phyloP scores from a whole-genome alignment of 1,140 invertebrate species.

The Latrodectus geometricus region DNA sequence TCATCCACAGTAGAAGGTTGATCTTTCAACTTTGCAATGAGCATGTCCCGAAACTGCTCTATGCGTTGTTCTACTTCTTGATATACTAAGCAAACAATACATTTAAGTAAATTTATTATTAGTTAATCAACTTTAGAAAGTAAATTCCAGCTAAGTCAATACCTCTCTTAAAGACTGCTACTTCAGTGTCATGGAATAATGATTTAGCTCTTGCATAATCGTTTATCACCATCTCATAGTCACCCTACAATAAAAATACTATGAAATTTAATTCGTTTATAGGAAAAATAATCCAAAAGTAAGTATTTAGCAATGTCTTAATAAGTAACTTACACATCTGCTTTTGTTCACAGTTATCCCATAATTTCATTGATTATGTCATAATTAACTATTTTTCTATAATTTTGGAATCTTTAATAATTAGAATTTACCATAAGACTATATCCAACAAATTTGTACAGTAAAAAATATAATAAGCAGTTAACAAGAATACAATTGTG shows the following conservation, averaged over 20 bases:
- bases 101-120: not conserved
- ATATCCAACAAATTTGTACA: too few species aligned
- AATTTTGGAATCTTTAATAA: too few species aligned
- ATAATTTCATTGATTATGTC: too few species aligned
- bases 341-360: too few species aligned
- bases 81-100: conserved; percentile 74
- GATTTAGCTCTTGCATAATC: conserved; percentile 97
- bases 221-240: conserved; percentile 97
- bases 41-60: conserved; percentile 80
- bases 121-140: not conserved
- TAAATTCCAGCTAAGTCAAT: conserved; percentile 3
- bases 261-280: not conserved
- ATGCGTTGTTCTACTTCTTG: conserved; percentile 92
- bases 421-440: too few species aligned
- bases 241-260: conserved; percentile 74
- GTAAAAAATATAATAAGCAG: too few species aligned
- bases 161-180: conserved; percentile 78
- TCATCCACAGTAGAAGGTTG: conserved; percentile 91
- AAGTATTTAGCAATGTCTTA: too few species aligned
- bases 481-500: too few species aligned
- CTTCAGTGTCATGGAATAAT: conserved; percentile 94
- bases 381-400: too few species aligned
- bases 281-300: not conserved
- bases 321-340: too few species aligned
- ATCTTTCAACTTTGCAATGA: conserved; percentile 85